phyloP scores from a whole-genome alignment of 2,113 vertebrate species.

The Monopterus albus region DNA sequence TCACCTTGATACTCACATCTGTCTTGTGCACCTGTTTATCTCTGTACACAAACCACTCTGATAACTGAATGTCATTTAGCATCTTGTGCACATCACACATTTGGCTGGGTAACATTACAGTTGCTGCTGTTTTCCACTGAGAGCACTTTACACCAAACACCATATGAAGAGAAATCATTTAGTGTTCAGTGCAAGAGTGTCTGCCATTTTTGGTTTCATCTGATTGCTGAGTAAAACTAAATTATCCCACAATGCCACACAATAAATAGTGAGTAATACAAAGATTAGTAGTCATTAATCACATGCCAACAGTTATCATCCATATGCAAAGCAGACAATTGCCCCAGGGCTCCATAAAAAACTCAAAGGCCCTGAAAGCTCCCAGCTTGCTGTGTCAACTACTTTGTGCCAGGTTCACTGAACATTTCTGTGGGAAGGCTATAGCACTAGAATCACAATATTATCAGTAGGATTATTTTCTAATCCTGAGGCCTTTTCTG shows the following conservation, averaged over 20 bases:
- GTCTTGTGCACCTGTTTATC: neutral
- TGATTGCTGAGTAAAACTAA: conserved; percentile 5
- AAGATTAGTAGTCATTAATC: conserved; percentile 27
- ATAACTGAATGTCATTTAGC: neutral
- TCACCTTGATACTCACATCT: neutral
- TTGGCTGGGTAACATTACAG: neutral
- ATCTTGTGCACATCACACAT: conserved; percentile 7
- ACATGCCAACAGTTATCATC: conserved; percentile 15
- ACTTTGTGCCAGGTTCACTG: neutral
- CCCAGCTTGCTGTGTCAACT: neutral
- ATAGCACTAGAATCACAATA: neutral
- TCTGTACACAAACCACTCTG: neutral
- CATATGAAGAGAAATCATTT: conserved; percentile 1
- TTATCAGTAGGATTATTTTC: neutral
- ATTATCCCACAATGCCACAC: conserved; percentile 9
- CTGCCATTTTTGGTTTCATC: neutral
- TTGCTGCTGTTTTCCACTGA: neutral
- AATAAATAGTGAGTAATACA: conserved; percentile 9
- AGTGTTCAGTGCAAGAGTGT: neutral
- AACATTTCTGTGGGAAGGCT: neutral
- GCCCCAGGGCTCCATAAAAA: neutral
- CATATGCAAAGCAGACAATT: neutral
- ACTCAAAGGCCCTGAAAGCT: neutral
- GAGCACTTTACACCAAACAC: conserved; percentile 13
- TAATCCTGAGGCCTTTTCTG: neutral